Evolutionary conservation across 2,888 invertebrate genomes (phyloP), one percentile per base, ranked within the genome.

Genomic region (Xanthia togata): DNA sequence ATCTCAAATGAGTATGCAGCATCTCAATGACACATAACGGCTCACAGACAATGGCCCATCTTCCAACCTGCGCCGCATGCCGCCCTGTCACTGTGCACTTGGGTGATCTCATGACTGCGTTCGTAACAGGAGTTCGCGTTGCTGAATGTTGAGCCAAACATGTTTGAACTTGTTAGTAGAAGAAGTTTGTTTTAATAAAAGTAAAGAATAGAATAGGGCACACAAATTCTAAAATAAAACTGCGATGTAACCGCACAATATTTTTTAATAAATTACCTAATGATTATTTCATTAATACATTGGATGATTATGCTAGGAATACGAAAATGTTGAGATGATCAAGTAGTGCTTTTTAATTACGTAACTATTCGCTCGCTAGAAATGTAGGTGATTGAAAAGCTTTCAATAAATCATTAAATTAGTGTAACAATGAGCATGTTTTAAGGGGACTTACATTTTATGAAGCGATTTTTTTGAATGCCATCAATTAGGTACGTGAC

Each of bases 141-240:
- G 3, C 23, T 57, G 11, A 31, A 23, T 53, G 17, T 53, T 31
- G 23, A 23, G 55, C 23, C 35, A 26, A 35, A 70, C 20, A n/a
- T 44, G 8, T 31, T 38, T 8, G 20, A 71, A 3, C 26, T 1
- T 14, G 14, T 23, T 47, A 70, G 14, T 50, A 50, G 26, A 47
- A 4, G 17, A 63, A 14, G n/a, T 0, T n/a, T 4, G 4, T n/a
- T n/a, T 38, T n/a, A 41, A 17, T n/a, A n/a, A 26, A 63, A 38
- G 17, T 41, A 44, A 20, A n/a, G 1, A 57, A n/a, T 26, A 26
- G 26, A n/a, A 50, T 14, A 8, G 38, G 35, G 23, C 9, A 9
- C 3, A 60, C 5, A 35, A n/a, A 35, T 26, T 44, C 0, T 44
- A 14, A 71, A 85, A 84, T 76, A 50, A 85, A 81, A 86, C 81